These are phyloP conservation scores for Mirounga angustirostris DNA, from an alignment of 2,113 vertebrate genomes.

Conservation along the genomic window DNA sequence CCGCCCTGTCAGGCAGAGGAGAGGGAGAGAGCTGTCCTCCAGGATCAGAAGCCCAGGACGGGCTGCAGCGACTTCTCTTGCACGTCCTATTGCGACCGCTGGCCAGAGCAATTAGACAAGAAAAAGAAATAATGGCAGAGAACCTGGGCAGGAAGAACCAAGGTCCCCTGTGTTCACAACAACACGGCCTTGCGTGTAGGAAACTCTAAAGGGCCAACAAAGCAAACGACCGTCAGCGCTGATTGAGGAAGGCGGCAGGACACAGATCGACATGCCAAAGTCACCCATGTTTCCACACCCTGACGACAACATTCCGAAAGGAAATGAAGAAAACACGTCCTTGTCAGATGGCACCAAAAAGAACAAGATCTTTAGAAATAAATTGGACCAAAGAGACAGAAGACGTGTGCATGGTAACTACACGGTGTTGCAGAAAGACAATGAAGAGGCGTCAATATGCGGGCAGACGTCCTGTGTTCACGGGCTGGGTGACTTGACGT, in stretches of 20 bases:
- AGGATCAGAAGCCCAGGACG: neutral
- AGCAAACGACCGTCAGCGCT: no score
- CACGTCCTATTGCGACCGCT: accelerated
- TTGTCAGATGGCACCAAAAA: neutral
- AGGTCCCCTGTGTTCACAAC: neutral
- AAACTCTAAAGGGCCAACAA: neutral
- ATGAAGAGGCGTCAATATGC: neutral
- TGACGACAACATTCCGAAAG: neutral
- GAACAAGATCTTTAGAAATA: neutral
- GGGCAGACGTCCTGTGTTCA: neutral
- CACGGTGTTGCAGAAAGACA: neutral
- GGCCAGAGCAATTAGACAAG: neutral
- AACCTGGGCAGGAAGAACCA: neutral
- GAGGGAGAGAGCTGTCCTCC: neutral
- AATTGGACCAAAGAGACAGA: neutral
- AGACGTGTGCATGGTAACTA: no score
- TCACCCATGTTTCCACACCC: neutral
- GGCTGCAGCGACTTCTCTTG: accelerated
- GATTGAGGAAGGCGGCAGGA: neutral
- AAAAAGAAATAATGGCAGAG: neutral
- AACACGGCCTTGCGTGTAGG: neutral
- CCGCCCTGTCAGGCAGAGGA: neutral
- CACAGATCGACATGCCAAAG: neutral
- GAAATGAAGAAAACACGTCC: neutral
- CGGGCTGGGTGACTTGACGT: neutral